Evolutionary conservation across 2,888 invertebrate genomes (phyloP), one percentile per base, ranked within the genome.

Genomic region (Idaea dimidiata): DNA sequence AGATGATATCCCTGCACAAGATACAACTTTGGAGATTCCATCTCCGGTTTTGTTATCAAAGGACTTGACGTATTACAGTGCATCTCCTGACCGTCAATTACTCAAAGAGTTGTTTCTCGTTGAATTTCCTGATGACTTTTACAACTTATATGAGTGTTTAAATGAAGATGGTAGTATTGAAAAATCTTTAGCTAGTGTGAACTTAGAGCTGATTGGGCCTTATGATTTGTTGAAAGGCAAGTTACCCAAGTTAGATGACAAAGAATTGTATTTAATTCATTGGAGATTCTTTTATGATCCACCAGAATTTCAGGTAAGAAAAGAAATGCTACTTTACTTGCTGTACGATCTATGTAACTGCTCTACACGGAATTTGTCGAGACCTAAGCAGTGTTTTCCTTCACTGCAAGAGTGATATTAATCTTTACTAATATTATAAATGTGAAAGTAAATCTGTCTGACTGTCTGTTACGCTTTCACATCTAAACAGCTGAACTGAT

Each of bases 281-380:
- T 98, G 97, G 96, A 94, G 99, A 73, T 99, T 96, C 87, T 97
- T 94, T 82, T 97, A 96, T 85, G 99, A 99, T 91, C 97, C 98
- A 10, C 99, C 99, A 10, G 99, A 99, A 87, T 97, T 98, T 85
- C 97, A 97, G 89, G 95, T 95, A 82, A 71, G 67, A 70, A 43
- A 14, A 10, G 14, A 43, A 43, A 10, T 43, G 43, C 1, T 8
- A 10, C 43, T 8, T 43, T 14, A 43, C 43, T 43, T 8, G 8
- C 14, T 33, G 14, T 7, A 8, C 10, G 10, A 0, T 43, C 10
- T 43, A n/a, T n/a, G n/a, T n/a, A n/a, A n/a, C n/a, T n/a, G n/a
- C n/a, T n/a, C n/a, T n/a, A n/a, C n/a, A n/a, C n/a, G n/a, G n/a
- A n/a, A n/a, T n/a, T n/a, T n/a, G n/a, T n/a, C n/a, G n/a, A n/a